A percentile compares a stretch with the other conserved stretches of the same genome.
phyloP scores from a whole-genome alignment of 2,797 vertebrate genomes.

The Platyrinchus mystaceus region DNA sequence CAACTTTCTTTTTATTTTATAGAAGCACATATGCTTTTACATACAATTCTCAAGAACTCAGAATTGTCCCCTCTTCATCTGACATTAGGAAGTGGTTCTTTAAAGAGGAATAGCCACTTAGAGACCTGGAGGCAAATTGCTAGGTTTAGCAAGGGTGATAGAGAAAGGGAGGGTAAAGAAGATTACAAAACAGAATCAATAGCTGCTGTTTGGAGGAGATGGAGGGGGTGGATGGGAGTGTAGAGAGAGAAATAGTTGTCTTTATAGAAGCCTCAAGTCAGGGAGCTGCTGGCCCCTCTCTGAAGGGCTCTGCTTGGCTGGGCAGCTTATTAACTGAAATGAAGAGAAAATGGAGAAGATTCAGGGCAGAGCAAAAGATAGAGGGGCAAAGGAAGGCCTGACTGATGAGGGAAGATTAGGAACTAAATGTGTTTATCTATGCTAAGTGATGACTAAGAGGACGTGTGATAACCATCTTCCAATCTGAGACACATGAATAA shows the following conservation, averaged over 20 bases:
- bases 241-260: not conserved
- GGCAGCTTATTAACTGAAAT: slow-evolving; percentile 42
- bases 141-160: not conserved
- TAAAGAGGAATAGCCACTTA: not conserved
- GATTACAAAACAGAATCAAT: not conserved
- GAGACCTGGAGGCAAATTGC: not conserved
- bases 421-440: slow-evolving; percentile 56
- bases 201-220: not conserved
- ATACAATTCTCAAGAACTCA: not conserved
- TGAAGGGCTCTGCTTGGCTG: slow-evolving; percentile 42
- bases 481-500: slow-evolving; percentile 8
- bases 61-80: not conserved
- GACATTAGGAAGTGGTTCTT: not conserved
- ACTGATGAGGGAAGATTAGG: slow-evolving; percentile 35
- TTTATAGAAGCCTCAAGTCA: not conserved
- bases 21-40: not conserved
- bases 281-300: not conserved
- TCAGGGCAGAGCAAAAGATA: not conserved
- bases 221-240: not conserved
- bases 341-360: slow-evolving; percentile 27
- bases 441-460: slow-evolving; percentile 57
- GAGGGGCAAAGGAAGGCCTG: not conserved
- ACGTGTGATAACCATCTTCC: slow-evolving; percentile 24
- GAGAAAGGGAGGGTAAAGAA: not conserved
- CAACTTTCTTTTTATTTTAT: not conserved